A percentile compares a stretch with the other conserved stretches of the same genome.
phyloP scores from a whole-genome alignment of 2,797 vertebrate genomes.

The Staurois parvus region DNA sequence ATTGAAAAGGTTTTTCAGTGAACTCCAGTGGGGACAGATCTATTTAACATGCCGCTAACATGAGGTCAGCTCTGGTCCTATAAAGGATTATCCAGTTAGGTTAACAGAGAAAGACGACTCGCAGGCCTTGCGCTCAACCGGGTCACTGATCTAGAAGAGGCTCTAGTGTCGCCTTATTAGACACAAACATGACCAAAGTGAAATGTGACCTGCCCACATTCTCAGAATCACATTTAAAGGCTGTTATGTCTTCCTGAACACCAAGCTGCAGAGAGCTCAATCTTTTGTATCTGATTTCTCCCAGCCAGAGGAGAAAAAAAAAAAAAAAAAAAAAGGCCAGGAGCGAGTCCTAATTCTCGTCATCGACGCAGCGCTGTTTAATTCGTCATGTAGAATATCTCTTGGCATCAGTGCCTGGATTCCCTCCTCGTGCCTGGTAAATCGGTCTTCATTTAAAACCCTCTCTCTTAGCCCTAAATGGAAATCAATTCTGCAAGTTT shows the following conservation, averaged over 20 bases:
- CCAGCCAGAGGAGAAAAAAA: constrained; percentile 65
- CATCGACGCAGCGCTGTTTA: constrained; percentile 83
- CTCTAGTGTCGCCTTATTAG: constrained; percentile 48
- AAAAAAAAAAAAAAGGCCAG: constrained; percentile 71
- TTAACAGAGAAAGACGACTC: constrained; percentile 35
- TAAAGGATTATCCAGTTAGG: constrained; percentile 39
- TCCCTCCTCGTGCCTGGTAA: constrained; percentile 79
- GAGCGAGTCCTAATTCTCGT: constrained; percentile 78
- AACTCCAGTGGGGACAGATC: constrained; percentile 27
- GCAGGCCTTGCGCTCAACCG: background rate
- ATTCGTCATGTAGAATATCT: constrained; percentile 87
- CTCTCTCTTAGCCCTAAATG: constrained; percentile 87
- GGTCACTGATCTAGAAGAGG: constrained; percentile 21
- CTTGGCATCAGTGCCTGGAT: constrained; percentile 80
- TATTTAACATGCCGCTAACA: constrained; percentile 43
- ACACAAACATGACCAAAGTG: constrained; percentile 45
- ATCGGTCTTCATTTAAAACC: constrained; percentile 90
- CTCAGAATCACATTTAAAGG: constrained; percentile 23
- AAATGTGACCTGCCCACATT: constrained; percentile 29
- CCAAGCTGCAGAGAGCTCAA: constrained; percentile 59
- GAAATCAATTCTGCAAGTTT: constrained; percentile 94
- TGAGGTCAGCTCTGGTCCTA: constrained; percentile 38
- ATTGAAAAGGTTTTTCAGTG: constrained; percentile 2
- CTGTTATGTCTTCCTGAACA: background rate
- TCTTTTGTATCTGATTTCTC: constrained; percentile 68